Evolutionary conservation across 2,113 vertebrate genomes (phyloP).

Genomic region (Grammomys surdaster): DNA sequence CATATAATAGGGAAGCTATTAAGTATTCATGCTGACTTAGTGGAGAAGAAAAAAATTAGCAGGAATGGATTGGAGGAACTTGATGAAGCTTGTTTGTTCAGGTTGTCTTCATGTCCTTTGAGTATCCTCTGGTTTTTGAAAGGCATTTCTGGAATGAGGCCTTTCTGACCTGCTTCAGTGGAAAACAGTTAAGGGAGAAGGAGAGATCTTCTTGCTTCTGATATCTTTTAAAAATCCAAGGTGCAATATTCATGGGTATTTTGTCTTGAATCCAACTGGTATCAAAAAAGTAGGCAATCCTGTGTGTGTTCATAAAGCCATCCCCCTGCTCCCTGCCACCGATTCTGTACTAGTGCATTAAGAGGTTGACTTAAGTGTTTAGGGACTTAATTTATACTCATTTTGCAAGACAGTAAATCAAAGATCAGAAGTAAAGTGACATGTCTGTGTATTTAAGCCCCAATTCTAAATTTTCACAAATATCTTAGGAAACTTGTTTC

Average conservation of each 20-base stretch:
- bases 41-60: neutral
- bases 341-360: neutral
- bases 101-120: neutral
- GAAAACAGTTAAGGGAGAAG: neutral
- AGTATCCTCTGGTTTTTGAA: neutral
- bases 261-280: neutral
- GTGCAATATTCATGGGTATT: neutral
- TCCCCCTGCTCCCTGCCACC: neutral
- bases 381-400: neutral
- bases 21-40: neutral
- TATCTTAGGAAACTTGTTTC: neutral
- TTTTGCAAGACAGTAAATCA: neutral
- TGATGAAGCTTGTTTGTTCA: neutral
- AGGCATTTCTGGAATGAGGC: neutral
- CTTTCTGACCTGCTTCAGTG: neutral
- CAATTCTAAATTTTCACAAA: neutral
- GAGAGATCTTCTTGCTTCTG: neutral
- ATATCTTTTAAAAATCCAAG: neutral
- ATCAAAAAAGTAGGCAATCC: neutral
- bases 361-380: neutral
- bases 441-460: neutral
- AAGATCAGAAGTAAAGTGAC: neutral
- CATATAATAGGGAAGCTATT: neutral
- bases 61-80: too few species aligned
- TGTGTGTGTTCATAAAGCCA: neutral